Percentiles rank a stretch among this genome's conserved stretches.
Evolutionary conservation across 2,113 vertebrate genomes (phyloP).

Genomic region (Aegithalos caudatus): DNA sequence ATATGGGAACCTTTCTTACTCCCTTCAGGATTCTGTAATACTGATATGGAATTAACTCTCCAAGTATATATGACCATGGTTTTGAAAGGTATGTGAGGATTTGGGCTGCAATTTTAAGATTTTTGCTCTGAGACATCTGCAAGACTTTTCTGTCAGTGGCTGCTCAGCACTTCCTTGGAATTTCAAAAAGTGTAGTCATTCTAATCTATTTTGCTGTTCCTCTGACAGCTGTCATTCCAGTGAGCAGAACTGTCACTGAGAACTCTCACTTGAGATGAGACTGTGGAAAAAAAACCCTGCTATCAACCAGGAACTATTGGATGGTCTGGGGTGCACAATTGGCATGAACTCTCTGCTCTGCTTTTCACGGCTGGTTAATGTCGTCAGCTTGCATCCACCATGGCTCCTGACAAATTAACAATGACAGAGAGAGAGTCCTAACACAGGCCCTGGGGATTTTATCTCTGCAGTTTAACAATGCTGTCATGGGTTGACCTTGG

Average conservation of each 20-base stretch:
- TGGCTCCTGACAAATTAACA: not conserved
- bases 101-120: not conserved
- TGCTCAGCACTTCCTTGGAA: conserved; percentile 35
- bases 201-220: conserved; percentile 22
- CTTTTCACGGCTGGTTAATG: not conserved
- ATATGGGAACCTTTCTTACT: not conserved
- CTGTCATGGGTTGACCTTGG: not conserved
- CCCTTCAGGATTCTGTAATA: not conserved
- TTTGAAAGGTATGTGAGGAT: not conserved
- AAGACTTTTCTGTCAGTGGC: not conserved
- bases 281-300: not conserved
- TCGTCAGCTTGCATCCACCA: not conserved
- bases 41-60: not conserved
- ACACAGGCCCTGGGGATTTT: not conserved
- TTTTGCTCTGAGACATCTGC: conserved; percentile 19
- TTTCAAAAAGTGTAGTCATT: not conserved
- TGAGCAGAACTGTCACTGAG: conserved; percentile 5
- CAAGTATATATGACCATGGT: not conserved
- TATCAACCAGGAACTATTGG: not conserved
- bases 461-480: not conserved
- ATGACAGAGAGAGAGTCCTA: not conserved
- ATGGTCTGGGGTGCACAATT: not conserved
- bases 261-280: not conserved
- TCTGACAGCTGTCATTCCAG: conserved; percentile 31
- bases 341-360: not conserved